Conservation (phyloP, 1,140 invertebrate genomes). For the Aphaenogaster floridana region DNA sequence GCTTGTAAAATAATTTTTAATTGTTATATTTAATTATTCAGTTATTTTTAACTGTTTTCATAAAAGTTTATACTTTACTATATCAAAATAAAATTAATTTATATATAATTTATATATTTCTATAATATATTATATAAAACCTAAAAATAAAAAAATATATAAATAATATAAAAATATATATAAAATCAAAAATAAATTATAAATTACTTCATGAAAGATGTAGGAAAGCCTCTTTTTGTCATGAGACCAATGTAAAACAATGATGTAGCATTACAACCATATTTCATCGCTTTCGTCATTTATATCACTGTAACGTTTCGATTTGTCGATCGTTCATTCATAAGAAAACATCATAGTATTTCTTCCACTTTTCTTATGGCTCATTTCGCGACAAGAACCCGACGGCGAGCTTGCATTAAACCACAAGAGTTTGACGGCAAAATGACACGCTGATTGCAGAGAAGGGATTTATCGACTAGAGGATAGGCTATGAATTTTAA, state of each 20-base stretch:
- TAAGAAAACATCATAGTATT: constrained; percentile 19
- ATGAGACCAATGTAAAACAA: background rate
- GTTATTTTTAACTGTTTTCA: background rate
- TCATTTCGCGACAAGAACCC: constrained; percentile 31
- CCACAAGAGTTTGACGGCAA: constrained; percentile 25
- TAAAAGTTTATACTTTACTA: background rate
- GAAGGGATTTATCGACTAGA: constrained; percentile 36
- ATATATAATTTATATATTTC: background rate
- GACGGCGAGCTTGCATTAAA: constrained; percentile 39
- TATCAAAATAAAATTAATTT: constrained; percentile 33
- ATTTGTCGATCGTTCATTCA: constrained; percentile 1
- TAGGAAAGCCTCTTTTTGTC: background rate
- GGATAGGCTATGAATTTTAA: constrained; percentile 52
- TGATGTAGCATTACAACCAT: background rate
- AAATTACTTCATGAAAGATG: background rate
- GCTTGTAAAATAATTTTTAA: background rate
- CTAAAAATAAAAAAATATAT: too few relatives aligned
- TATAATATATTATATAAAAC: too few relatives aligned
- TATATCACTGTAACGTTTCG: background rate
- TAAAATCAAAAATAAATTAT: background rate
- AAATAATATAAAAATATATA: too few relatives aligned
- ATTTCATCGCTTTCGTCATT: background rate
- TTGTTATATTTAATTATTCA: background rate
- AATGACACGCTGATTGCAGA: constrained; percentile 36
- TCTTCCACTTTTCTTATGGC: background rate